Percentiles rank a stretch among this genome's conserved stretches.
Conservation (phyloP, 2,888 invertebrate species). For the Eristalis tenax region DNA sequence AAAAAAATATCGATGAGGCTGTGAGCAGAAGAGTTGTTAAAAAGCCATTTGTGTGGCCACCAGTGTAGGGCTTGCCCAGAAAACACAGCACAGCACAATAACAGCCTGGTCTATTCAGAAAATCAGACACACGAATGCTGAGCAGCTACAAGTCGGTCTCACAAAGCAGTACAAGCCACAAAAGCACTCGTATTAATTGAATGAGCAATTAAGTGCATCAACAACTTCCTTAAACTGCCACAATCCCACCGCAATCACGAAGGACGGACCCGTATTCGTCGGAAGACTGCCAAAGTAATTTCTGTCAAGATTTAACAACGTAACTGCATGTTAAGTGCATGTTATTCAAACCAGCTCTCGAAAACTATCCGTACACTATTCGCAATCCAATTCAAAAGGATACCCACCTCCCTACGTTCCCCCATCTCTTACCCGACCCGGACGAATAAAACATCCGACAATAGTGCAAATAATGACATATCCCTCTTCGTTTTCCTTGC, state of each 20-base stretch:
- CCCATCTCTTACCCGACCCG: background rate
- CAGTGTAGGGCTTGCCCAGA: no score
- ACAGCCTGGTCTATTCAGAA: no score
- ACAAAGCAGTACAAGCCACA: background rate
- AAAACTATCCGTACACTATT: background rate
- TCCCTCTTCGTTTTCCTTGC: background rate
- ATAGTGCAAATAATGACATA: slow-evolving; percentile 30
- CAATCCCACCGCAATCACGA: background rate
- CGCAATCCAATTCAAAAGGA: background rate
- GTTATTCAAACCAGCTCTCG: background rate
- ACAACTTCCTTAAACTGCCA: background rate
- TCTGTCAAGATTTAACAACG: slow-evolving; percentile 24
- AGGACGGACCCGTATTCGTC: background rate
- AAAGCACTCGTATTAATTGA: background rate
- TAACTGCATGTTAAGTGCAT: slow-evolving; percentile 16
- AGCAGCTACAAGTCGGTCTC: background rate
- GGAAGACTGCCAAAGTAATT: background rate
- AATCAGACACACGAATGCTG: background rate
- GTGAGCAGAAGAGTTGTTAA: no score
- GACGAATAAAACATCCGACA: background rate
- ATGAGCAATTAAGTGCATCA: background rate
- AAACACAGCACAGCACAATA: no score
- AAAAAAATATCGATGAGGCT: no score
- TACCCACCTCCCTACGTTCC: background rate
- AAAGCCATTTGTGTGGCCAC: no score